A percentile compares a stretch with the other conserved stretches of the same genome.
phyloP scores from a whole-genome alignment of 2,113 vertebrate genomes.

The Sceloporus undulatus region DNA sequence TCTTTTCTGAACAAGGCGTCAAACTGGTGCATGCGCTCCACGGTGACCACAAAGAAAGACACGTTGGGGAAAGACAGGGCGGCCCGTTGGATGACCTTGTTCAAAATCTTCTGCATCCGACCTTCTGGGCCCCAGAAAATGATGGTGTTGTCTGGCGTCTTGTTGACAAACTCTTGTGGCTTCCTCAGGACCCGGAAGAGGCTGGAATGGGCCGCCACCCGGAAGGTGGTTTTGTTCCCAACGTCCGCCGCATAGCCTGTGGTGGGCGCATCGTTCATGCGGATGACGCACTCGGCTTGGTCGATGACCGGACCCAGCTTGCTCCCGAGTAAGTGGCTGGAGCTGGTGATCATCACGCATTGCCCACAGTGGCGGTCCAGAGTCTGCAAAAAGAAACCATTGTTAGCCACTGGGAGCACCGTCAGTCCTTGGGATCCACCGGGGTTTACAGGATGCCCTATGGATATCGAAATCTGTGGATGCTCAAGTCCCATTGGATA shows the following conservation, averaged over 20 bases:
- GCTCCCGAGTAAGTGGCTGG: conserved; percentile 92
- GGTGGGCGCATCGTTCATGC: conserved; percentile 97
- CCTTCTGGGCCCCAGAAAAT: conserved; percentile 94
- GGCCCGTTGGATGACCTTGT: conserved; percentile 90
- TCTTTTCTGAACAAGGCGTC: conserved; percentile 92
- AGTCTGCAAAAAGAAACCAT: conserved; percentile 75
- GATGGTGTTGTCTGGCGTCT: conserved; percentile 81
- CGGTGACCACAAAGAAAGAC: conserved; percentile 85
- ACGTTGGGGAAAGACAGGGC: conserved; percentile 85
- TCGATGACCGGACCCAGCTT: conserved; percentile 87
- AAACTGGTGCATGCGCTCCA: conserved; percentile 89
- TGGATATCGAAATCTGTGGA: too few relatives aligned
- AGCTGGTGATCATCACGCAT: conserved; percentile 94
- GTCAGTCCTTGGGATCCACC: not conserved
- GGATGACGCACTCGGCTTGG: conserved; percentile 89
- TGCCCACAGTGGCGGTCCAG: conserved; percentile 86
- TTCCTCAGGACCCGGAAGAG: conserved; percentile 88
- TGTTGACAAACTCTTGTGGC: conserved; percentile 90
- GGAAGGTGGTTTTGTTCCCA: conserved; percentile 90
- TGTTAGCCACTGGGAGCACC: fast-evolving
- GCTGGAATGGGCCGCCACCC: conserved; percentile 95
- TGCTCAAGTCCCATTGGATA: too few relatives aligned
- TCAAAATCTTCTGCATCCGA: conserved; percentile 89
- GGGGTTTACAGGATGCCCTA: too few relatives aligned
- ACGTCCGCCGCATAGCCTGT: conserved; percentile 85